Percentiles rank a stretch among this genome's conserved stretches.
Conservation (phyloP, 2,888 invertebrate species). For the Pheosia tremula region DNA sequence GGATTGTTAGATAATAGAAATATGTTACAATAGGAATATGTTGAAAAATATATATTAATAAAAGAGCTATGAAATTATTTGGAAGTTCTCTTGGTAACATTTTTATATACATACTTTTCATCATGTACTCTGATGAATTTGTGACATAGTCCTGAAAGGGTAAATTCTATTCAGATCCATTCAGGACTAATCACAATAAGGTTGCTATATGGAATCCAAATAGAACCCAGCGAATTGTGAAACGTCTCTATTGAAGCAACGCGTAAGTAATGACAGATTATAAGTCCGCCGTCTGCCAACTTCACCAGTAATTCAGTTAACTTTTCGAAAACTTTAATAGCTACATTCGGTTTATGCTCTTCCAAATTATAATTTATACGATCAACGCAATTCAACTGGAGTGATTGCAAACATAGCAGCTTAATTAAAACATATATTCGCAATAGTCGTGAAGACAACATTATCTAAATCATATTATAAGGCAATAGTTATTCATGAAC, state of each 20-base stretch:
- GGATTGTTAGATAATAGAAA: too few relatives aligned
- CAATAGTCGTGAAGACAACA: too few relatives aligned
- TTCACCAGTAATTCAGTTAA: not conserved
- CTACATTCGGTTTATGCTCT: not conserved
- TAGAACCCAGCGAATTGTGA: not conserved
- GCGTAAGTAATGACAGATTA: constrained; percentile 1
- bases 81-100: too few relatives aligned
- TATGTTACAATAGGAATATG: too few relatives aligned
- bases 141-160: not conserved
- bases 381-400: not conserved
- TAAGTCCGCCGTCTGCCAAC: constrained; percentile 3
- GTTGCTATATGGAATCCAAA: not conserved
- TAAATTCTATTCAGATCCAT: not conserved
- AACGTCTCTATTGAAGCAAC: not conserved
- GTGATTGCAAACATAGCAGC: too few relatives aligned
- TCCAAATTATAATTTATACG: not conserved
- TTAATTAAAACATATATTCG: too few relatives aligned
- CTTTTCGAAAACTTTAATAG: not conserved
- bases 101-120: not conserved
- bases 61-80: too few relatives aligned
- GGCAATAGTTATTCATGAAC: too few relatives aligned
- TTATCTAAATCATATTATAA: too few relatives aligned
- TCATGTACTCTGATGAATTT: not conserved
- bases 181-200: not conserved
- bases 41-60: too few relatives aligned